Percentiles rank a stretch among this genome's conserved stretches.
Evolutionary conservation across 2,113 vertebrate genomes (phyloP).

Genomic region (Hiodon tergisus): DNA sequence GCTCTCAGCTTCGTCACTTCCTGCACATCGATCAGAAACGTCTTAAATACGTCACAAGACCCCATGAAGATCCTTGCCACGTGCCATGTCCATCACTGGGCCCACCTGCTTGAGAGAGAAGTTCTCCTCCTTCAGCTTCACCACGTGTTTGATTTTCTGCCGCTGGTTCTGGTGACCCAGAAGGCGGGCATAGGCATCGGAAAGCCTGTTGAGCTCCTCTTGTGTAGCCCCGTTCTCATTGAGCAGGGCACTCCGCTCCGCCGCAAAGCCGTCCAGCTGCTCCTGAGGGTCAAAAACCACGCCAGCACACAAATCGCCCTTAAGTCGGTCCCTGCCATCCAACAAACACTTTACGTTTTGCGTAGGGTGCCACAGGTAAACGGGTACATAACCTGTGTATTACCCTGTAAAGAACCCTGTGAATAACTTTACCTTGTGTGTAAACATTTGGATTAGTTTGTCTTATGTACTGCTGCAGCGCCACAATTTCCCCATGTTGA

Average conservation of each 20-base stretch:
- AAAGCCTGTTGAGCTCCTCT: conserved; percentile 80
- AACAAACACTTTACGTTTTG: too few relatives aligned
- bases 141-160: conserved; percentile 95
- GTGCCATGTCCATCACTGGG: neutral
- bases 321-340: too few relatives aligned
- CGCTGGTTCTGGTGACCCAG: conserved; percentile 94
- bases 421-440: too few relatives aligned
- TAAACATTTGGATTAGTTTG: too few relatives aligned
- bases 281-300: conserved; percentile 56
- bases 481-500: too few relatives aligned
- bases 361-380: too few relatives aligned
- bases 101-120: conserved; percentile 77
- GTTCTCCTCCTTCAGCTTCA: conserved; percentile 91
- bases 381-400: too few relatives aligned
- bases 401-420: too few relatives aligned
- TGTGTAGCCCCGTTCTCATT: conserved; percentile 81
- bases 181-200: conserved; percentile 79
- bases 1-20: conserved; percentile 73
- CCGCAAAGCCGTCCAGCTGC: conserved; percentile 86
- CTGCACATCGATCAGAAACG: conserved; percentile 49
- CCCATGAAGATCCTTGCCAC: neutral
- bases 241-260: conserved; percentile 74
- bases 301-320: neutral
- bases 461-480: too few relatives aligned
- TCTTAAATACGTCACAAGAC: conserved; percentile 1